Evolutionary conservation across 2,797 vertebrate genomes (phyloP).

Genomic region (Myripristis jacobus): DNA sequence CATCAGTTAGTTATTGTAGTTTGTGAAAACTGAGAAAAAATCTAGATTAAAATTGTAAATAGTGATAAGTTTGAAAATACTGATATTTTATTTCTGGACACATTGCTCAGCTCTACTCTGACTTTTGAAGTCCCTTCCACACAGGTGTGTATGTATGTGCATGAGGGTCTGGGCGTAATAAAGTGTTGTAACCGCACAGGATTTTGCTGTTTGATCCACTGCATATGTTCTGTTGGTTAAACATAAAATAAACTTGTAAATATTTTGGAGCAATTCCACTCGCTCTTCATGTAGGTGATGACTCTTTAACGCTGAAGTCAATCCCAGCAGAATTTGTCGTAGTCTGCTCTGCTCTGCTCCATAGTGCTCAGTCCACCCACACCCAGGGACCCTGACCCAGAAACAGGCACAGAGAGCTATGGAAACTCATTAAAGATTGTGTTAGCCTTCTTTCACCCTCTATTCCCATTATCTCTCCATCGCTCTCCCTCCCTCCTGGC

Average conservation of each 20-base stretch:
- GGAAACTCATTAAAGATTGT: slow-evolving; percentile 81
- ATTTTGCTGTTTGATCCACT: slow-evolving; percentile 14
- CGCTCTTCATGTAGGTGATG: slow-evolving; percentile 58
- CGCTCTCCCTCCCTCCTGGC: slow-evolving; percentile 70
- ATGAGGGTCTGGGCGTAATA: background rate
- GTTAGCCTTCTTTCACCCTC: slow-evolving; percentile 75
- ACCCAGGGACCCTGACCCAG: slow-evolving; percentile 81
- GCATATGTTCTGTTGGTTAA: slow-evolving; percentile 27
- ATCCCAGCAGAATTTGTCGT: slow-evolving; percentile 55
- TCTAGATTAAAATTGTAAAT: no score
- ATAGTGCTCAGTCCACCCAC: slow-evolving; percentile 73
- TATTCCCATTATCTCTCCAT: slow-evolving; percentile 78
- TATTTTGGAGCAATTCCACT: slow-evolving; percentile 30
- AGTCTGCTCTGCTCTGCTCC: slow-evolving; percentile 55
- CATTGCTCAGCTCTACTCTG: no score
- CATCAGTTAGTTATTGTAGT: no score
- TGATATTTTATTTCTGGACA: no score
- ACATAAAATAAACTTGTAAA: slow-evolving; percentile 26
- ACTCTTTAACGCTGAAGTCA: slow-evolving; percentile 61
- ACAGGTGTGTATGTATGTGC: slow-evolving; percentile 16
- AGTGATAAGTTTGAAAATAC: no score
- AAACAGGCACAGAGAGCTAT: slow-evolving; percentile 73
- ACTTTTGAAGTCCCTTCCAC: slow-evolving; percentile 31
- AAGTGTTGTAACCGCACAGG: slow-evolving; percentile 9
- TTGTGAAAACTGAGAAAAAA: no score